Evolutionary conservation across 1,140 invertebrate species (phyloP).

Genomic region (Maconellicoccus hirsutus): DNA sequence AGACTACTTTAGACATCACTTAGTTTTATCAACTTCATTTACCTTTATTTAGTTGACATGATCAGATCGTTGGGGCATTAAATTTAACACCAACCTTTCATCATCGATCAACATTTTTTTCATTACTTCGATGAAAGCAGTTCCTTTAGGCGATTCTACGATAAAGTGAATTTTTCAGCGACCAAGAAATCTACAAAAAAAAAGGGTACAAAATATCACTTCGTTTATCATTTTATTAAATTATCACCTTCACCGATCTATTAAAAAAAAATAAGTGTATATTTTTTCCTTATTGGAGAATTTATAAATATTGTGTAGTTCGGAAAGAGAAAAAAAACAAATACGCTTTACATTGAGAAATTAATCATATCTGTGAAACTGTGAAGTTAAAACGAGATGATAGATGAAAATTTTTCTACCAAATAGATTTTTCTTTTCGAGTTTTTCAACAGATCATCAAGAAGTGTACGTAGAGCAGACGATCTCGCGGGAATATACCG

Average conservation of each 20-base stretch:
- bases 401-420: too few relatives aligned
- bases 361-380: too few relatives aligned
- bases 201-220: slow-evolving; percentile 11
- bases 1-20: slow-evolving; percentile 2
- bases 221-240: slow-evolving; percentile 11
- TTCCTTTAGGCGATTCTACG: neutral
- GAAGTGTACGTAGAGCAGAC: neutral
- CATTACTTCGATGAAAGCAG: neutral
- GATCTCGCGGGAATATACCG: neutral
- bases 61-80: slow-evolving; percentile 1
- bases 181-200: neutral
- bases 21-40: neutral
- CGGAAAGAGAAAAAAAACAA: too few relatives aligned
- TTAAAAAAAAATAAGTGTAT: neutral
- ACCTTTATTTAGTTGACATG: neutral
- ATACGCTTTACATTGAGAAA: too few relatives aligned
- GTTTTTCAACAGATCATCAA: neutral
- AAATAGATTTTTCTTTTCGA: slow-evolving; percentile 11
- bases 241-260: neutral
- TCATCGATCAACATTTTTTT: slow-evolving; percentile 15
- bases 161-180: neutral
- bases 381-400: too few relatives aligned
- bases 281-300: too few relatives aligned
- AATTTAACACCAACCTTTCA: slow-evolving; percentile 21
- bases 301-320: too few relatives aligned